These are phyloP conservation scores for Conus ventricosus DNA, from an alignment of 1,140 invertebrate genomes.

Conservation along the genomic window DNA sequence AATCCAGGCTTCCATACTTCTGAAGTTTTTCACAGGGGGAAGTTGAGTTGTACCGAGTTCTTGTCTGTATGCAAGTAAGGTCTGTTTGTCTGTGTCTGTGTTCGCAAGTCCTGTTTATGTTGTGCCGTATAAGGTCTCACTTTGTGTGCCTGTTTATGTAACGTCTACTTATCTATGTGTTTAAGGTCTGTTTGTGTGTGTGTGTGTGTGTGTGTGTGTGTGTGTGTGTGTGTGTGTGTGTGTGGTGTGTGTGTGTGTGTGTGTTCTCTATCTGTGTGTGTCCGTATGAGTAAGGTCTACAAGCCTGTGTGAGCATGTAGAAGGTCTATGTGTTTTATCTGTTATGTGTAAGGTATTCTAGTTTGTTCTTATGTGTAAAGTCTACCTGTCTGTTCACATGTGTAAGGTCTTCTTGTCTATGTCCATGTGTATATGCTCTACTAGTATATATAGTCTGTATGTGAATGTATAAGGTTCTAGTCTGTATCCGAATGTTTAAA, in stretches of 20 bases:
- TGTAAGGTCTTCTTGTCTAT: background rate
- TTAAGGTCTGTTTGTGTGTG: background rate
- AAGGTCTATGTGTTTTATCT: background rate
- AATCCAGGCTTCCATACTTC: too few relatives aligned
- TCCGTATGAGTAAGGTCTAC: background rate
- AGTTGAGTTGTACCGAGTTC: too few relatives aligned
- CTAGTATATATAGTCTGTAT: background rate
- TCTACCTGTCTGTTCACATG: background rate
- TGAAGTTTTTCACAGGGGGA: too few relatives aligned
- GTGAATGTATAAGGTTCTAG: background rate
- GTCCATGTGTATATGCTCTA: background rate
- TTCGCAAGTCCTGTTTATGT: too few relatives aligned
- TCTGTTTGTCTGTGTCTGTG: too few relatives aligned
- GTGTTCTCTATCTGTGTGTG: background rate
- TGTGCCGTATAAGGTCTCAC: too few relatives aligned
- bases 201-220: background rate
- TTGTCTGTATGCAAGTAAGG: too few relatives aligned
- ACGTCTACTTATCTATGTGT: too few relatives aligned
- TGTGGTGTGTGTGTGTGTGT: background rate
- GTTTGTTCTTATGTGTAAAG: background rate
- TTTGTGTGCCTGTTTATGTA: too few relatives aligned
- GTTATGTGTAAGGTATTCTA: background rate
- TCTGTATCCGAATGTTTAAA: background rate
- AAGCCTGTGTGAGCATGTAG: background rate
- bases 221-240: background rate